These are phyloP conservation scores for Zaprionus camerounensis DNA, from an alignment of 1,140 invertebrate species.

Conservation along the genomic window DNA sequence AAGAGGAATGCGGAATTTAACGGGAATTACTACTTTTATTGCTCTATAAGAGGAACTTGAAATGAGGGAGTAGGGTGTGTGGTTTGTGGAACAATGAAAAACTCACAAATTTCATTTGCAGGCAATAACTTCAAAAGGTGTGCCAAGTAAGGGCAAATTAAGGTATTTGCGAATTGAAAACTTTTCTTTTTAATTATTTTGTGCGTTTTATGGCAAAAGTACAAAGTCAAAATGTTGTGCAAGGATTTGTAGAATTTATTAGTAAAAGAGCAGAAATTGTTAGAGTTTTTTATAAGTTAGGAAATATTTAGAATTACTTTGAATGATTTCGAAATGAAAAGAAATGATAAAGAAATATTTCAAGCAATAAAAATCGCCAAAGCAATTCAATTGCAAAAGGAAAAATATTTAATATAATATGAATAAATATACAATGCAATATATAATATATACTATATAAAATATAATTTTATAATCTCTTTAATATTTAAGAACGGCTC, in stretches of 20 bases:
- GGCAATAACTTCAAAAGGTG: neutral
- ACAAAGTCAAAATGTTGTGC: neutral
- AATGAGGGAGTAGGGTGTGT: neutral
- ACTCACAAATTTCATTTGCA: neutral
- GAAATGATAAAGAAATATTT: neutral
- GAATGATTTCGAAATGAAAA: neutral
- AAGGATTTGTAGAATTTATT: neutral
- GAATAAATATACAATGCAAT: neutral
- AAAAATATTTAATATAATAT: neutral
- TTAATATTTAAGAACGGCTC: no score
- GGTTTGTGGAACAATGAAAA: neutral
- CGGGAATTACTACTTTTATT: conserved; percentile 41
- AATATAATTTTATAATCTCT: no score
- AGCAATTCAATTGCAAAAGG: neutral
- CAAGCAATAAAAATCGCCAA: neutral
- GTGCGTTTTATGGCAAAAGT: neutral
- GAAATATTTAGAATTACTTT: neutral
- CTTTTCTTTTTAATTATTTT: neutral
- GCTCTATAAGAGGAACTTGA: conserved; percentile 2
- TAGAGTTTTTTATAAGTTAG: neutral
- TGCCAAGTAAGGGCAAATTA: neutral
- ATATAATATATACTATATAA: neutral
- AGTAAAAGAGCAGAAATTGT: neutral
- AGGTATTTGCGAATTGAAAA: neutral
- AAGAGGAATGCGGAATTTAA: conserved; percentile 42